Percentiles rank a stretch among this genome's conserved stretches.
These are phyloP conservation scores for Limnephilus auricula DNA, from an alignment of 2,888 invertebrate species.

Conservation along the genomic window DNA sequence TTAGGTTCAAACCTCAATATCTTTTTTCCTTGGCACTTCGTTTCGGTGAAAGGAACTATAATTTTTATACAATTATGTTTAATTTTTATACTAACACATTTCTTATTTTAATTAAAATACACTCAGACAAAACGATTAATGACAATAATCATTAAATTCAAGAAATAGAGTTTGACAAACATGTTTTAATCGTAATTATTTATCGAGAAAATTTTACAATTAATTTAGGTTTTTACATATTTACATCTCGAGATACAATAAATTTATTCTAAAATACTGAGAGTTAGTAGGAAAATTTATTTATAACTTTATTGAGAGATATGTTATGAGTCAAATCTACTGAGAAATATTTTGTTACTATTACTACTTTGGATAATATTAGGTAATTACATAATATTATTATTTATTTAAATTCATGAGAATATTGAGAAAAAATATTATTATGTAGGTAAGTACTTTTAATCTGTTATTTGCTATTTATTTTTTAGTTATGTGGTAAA, in stretches of 20 bases:
- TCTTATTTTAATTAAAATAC: constrained; percentile 4
- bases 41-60: constrained; percentile 61
- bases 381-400: neutral
- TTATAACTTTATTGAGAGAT: constrained; percentile 11
- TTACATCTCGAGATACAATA: constrained; percentile 26
- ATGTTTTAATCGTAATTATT: neutral
- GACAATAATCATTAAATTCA: constrained; percentile 38
- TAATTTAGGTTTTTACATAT: constrained; percentile 39
- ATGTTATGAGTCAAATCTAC: constrained; percentile 42
- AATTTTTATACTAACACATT: constrained; percentile 26
- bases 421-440: neutral
- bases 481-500: neutral
- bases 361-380: constrained; percentile 12
- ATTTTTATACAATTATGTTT: constrained; percentile 14
- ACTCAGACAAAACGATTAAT: constrained; percentile 22
- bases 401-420: neutral
- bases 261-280: constrained; percentile 28
- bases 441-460: neutral
- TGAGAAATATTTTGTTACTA: constrained; percentile 23
- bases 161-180: constrained; percentile 26
- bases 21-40: constrained; percentile 56
- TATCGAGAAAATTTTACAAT: constrained; percentile 32
- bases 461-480: neutral
- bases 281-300: constrained; percentile 13
- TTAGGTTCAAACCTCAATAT: neutral